Evolutionary conservation across 1,140 invertebrate species (phyloP).

Genomic region (Mya arenaria): DNA sequence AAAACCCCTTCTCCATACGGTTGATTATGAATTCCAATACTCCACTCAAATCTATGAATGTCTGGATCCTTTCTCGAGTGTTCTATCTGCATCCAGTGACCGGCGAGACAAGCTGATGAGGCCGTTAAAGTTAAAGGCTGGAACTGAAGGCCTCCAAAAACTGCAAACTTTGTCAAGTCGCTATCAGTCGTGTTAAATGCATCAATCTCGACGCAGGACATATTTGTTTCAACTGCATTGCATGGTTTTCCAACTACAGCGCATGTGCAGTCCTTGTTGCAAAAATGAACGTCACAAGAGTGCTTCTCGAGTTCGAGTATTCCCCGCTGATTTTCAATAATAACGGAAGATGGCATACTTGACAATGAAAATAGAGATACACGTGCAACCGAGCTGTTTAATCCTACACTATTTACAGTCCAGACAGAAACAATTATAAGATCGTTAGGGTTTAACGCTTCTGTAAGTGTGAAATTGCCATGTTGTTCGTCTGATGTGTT

Average conservation of each 20-base stretch:
- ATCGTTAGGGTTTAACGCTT: conserved; percentile 23
- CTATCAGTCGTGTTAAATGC: not conserved
- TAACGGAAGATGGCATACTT: not conserved
- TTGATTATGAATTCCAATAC: not conserved
- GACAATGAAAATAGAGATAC: conserved; percentile 35
- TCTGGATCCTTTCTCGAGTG: not conserved
- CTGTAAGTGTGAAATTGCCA: not conserved
- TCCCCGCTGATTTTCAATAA: conserved; percentile 1
- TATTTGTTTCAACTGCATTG: not conserved
- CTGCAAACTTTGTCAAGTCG: not conserved
- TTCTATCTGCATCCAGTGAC: conserved; percentile 4
- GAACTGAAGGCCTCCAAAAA: no score
- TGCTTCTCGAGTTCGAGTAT: conserved; percentile 54
- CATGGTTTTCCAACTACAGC: conserved; percentile 54
- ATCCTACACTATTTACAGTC: conserved; percentile 57
- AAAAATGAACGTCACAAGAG: conserved; percentile 51
- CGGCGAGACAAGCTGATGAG: conserved; percentile 39
- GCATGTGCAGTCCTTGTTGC: conserved; percentile 54
- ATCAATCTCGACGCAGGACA: not conserved
- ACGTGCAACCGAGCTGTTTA: conserved; percentile 42
- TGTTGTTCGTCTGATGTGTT: conserved; percentile 12
- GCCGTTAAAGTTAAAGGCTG: no score
- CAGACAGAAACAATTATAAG: conserved; percentile 51
- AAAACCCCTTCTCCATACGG: conserved; percentile 3
- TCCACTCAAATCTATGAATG: not conserved